Evolutionary conservation across 1,140 invertebrate species (phyloP), one percentile per base, ranked within the genome.

Genomic region (Drosophila pseudoobscura): DNA sequence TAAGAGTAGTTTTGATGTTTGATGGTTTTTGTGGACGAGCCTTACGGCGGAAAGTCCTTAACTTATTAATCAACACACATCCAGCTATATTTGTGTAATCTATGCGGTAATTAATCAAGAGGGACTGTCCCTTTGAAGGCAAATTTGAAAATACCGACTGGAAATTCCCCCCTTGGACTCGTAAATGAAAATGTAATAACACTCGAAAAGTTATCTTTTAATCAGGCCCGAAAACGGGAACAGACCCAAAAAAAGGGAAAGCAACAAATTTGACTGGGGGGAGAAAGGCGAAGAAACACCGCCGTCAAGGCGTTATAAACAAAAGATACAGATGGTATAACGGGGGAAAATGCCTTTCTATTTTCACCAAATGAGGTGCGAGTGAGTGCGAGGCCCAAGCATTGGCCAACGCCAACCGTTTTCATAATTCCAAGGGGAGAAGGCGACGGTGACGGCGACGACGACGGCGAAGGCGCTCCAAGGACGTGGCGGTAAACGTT

Each of bases 161-260:
- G 9, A 39, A 39, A 39, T 39, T 0, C 35, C 11, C 52, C 29
- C 29, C 9, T 45, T 41, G 45, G 39, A 59, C 41, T 22, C 39
- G 20, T 20, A 26, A 45, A 55, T 15, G 35, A 73, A 63, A 20
- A 50, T 20, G 11, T 39, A 64, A 49, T 29, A 75, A 62, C 52
- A 43, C 50, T 75, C 65, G 47, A 62, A 66, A 79, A 77, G 45
- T 57, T 71, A 55, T 58, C 64, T 70, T 82, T 82, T 82, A 82
- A 82, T 83, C 79, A 82, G 79, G 75, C 69, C 78, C 80, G 53
- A 76, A 76, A 72, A 80, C 35, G 11, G 35, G 35, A 80, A 82
- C 72, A 61, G 43, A 56, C 49, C 47, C 20, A 20, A 29, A 72
- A 80, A 62, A 58, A 50, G 54, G 35, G 11, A 13, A 50, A 44